These are phyloP conservation scores for Hydriomena furcata DNA, from an alignment of 2,888 invertebrate species.

Conservation along the genomic window DNA sequence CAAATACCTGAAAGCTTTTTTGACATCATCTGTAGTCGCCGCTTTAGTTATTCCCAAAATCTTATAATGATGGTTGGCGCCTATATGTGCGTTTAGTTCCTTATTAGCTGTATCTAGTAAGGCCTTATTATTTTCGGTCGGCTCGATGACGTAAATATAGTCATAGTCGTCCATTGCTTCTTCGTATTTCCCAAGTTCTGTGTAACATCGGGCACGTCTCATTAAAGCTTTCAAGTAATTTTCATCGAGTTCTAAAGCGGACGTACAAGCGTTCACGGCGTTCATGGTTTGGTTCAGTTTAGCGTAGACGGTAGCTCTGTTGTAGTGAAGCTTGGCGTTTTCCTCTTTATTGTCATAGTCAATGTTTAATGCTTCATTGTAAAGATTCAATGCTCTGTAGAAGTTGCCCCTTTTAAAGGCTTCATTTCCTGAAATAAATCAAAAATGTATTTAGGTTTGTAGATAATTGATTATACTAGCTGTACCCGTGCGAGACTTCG, in stretches of 20 bases:
- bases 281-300: constrained; percentile 90
- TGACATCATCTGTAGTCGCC: constrained; percentile 95
- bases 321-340: constrained; percentile 95
- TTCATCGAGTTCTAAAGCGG: constrained; percentile 92
- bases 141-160: constrained; percentile 91
- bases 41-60: constrained; percentile 93
- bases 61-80: constrained; percentile 91
- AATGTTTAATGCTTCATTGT: constrained; percentile 93
- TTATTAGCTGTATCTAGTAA: constrained; percentile 94
- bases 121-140: constrained; percentile 90
- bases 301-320: constrained; percentile 93
- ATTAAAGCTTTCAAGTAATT: constrained; percentile 92
- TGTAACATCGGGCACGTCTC: constrained; percentile 94
- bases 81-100: constrained; percentile 90
- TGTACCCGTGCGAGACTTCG: no score
- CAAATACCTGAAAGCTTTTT: constrained; percentile 91
- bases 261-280: constrained; percentile 92
- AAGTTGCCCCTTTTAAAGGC: constrained; percentile 92
- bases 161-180: constrained; percentile 97
- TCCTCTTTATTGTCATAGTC: constrained; percentile 93
- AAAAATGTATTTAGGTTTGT: no score
- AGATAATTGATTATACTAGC: no score
- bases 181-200: constrained; percentile 91
- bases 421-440: constrained; percentile 85
- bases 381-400: constrained; percentile 91